phyloP scores from a whole-genome alignment of 2,797 vertebrate genomes.

The Picus viridis region DNA sequence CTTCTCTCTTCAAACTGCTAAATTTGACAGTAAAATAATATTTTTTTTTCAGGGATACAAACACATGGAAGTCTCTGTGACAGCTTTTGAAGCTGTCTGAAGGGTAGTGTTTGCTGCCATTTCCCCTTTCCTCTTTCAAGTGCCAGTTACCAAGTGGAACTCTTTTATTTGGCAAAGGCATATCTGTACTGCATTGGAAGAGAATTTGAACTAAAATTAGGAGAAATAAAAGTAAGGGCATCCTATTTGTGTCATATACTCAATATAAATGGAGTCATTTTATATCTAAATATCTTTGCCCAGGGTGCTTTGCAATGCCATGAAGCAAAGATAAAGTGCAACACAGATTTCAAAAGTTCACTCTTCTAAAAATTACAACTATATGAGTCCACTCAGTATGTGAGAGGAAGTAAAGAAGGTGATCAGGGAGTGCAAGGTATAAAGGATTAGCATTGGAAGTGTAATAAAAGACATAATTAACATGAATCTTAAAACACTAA shows the following conservation, averaged over 20 bases:
- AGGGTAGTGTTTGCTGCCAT: slow-evolving; percentile 12
- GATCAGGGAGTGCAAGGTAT: not conserved
- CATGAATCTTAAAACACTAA: not conserved
- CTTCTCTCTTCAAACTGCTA: not conserved
- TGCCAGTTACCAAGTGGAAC: not conserved
- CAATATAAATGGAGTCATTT: not conserved
- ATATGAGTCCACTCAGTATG: not conserved
- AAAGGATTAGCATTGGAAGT: not conserved
- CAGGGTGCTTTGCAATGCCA: not conserved
- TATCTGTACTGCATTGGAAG: not conserved
- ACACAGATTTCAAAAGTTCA: not conserved
- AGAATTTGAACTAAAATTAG: slow-evolving; percentile 1
- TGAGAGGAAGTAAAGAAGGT: not conserved
- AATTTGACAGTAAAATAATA: not conserved
- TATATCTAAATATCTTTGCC: not conserved
- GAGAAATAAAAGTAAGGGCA: not conserved
- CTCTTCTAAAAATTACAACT: not conserved
- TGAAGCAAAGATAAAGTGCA: not conserved
- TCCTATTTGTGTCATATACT: not conserved
- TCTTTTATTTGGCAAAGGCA: not conserved
- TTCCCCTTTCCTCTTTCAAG: slow-evolving; percentile 20
- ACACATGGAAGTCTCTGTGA: not conserved
- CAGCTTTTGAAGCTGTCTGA: slow-evolving; percentile 25
- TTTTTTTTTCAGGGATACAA: not conserved
- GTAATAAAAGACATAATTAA: not conserved